Base-by-base conservation (phyloP, 1,140 invertebrate genomes). In the Helicoverpa armigera region DNA sequence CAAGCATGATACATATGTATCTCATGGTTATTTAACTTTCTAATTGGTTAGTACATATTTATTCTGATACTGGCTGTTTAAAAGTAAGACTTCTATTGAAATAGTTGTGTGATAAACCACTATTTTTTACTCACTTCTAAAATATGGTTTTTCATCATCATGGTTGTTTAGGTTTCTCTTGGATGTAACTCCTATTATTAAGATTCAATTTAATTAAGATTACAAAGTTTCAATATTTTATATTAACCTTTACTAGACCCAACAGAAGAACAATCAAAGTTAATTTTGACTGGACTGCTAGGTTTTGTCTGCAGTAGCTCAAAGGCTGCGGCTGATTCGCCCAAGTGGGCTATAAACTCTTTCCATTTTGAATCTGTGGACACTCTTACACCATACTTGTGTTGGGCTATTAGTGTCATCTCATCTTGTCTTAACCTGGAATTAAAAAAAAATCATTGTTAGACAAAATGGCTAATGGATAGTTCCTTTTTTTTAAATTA, bases 261-360 rank as follows among this genome's bases (percentile, higher is more conserved):
- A 43, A 43, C 35, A 79, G 88, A 82, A 10, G 86, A 86, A 56
- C 86, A 83, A 72, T 94, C 87, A 82, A 91, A 90, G 29, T 92
- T 90, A n/a, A 96, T 90, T 84, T 94, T 90, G n/a, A 96, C 90
- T 69, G 95, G 87, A 82, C 93, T 92, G 81, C 88, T 95, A 4
- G 95, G 96, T 86, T 96, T 97, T 13, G 96, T 95, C 84, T 96
- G 95, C 3, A 97, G 88, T 63, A 97, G 90, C 88, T 97, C 97
- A 88, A 97, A 96, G 4, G 89, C 95, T 0, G 96, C 95, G 12
- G 96, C 95, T 16, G 96, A 96, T 79, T 95, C 91, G 0, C 96
- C 96, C 12, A 97, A 87, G 50, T 96, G 89, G 23, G 85, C 78
- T 67, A 95, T 89, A 60, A 95, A 90, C 60, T 95, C 91, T 11